Evolutionary conservation across 2,113 vertebrate genomes (phyloP).

Genomic region (Centropus unirufus): DNA sequence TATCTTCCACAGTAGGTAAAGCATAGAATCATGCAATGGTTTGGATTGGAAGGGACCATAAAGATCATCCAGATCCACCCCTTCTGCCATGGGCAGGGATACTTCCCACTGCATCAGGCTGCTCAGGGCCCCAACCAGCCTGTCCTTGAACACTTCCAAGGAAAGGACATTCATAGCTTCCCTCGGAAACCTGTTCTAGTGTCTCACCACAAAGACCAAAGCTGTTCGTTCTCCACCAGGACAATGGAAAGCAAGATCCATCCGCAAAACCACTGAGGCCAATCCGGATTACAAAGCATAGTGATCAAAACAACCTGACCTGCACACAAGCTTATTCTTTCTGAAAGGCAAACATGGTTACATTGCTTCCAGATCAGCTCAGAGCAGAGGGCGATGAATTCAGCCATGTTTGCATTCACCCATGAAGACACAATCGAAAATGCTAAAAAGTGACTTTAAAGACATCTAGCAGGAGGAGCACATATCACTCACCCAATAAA

Average conservation of each 20-base stretch:
- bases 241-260: not conserved
- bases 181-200: too few relatives aligned
- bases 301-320: not conserved
- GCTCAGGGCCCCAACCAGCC: too few relatives aligned
- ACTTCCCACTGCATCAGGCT: too few relatives aligned
- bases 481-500: not conserved
- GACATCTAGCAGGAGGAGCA: not conserved
- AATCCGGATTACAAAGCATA: not conserved
- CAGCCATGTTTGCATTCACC: not conserved
- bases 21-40: too few relatives aligned
- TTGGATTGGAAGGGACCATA: too few relatives aligned
- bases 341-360: not conserved
- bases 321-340: not conserved
- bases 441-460: not conserved
- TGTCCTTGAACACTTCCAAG: too few relatives aligned
- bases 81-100: too few relatives aligned
- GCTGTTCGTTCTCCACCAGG: not conserved
- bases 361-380: not conserved
- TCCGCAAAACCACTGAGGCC: not conserved
- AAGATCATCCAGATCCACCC: too few relatives aligned
- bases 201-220: not conserved
- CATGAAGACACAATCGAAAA: not conserved
- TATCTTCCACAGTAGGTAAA: not conserved
- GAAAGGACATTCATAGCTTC: too few relatives aligned
- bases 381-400: not conserved